phyloP scores from a whole-genome alignment of 2,888 invertebrate genomes.

The Brachycybe producta region DNA sequence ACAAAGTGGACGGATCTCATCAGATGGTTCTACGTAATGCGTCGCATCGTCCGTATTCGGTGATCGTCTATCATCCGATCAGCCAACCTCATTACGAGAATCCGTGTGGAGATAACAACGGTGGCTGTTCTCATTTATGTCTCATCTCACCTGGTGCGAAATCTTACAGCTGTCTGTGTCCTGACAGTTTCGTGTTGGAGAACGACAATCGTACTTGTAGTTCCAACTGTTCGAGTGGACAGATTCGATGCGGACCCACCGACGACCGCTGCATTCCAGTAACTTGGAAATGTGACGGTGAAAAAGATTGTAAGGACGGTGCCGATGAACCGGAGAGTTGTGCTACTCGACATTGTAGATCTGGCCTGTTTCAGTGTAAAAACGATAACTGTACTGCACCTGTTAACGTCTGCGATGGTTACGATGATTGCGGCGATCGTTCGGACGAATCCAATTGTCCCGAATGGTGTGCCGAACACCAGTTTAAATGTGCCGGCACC shows the following conservation, averaged over 20 bases:
- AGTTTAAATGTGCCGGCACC: slow-evolving; percentile 77
- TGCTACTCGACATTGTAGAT: slow-evolving; percentile 57
- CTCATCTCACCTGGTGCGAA: slow-evolving; percentile 59
- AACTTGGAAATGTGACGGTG: slow-evolving; percentile 66
- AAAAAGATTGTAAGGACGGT: slow-evolving; percentile 73
- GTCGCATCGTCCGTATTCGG: slow-evolving; percentile 87
- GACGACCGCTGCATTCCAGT: slow-evolving; percentile 61
- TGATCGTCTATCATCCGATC: slow-evolving; percentile 81
- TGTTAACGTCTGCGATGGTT: slow-evolving; percentile 82
- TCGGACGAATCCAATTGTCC: slow-evolving; percentile 70
- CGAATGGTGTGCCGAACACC: slow-evolving; percentile 31
- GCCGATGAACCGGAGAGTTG: slow-evolving; percentile 79
- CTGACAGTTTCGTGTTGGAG: slow-evolving; percentile 74
- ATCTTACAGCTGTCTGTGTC: slow-evolving; percentile 78
- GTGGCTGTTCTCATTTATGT: slow-evolving; percentile 91
- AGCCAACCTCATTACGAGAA: slow-evolving; percentile 65
- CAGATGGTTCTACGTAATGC: slow-evolving; percentile 66
- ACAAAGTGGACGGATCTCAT: slow-evolving; percentile 70
- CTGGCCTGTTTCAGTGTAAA: slow-evolving; percentile 85
- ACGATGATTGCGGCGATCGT: slow-evolving; percentile 79
- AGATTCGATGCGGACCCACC: slow-evolving; percentile 55
- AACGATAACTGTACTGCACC: slow-evolving; percentile 87
- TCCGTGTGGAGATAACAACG: slow-evolving; percentile 84
- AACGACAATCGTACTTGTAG: slow-evolving; percentile 75
- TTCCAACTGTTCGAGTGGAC: slow-evolving; percentile 84